These are phyloP conservation scores for Drosophila atroscutellata DNA, from an alignment of 2,888 invertebrate species.

Conservation along the genomic window DNA sequence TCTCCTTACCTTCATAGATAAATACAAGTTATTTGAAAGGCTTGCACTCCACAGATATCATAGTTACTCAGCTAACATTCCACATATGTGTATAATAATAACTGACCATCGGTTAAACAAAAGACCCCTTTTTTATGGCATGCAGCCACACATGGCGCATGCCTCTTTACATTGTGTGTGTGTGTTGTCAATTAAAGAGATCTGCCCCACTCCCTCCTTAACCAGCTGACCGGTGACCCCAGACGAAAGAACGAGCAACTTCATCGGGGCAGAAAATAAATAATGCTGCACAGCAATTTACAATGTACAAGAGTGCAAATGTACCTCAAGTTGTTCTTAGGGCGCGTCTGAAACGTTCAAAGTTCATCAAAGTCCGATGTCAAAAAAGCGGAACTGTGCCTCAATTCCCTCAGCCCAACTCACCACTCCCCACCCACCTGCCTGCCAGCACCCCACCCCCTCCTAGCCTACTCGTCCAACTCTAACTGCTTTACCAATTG, in stretches of 20 bases:
- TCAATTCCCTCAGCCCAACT: constrained; percentile 41
- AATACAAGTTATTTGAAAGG: not conserved
- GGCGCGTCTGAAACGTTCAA: constrained; percentile 51
- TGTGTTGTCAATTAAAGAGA: constrained; percentile 46
- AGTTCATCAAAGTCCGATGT: constrained; percentile 58
- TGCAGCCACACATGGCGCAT: constrained; percentile 18
- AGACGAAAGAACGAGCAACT: constrained; percentile 52
- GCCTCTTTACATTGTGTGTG: constrained; percentile 14
- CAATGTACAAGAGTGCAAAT: constrained; percentile 58
- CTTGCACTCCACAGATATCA: not conserved
- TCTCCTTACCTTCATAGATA: not conserved
- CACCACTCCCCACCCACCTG: not conserved
- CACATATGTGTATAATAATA: not conserved
- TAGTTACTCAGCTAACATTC: not conserved
- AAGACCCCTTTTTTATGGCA: constrained; percentile 1
- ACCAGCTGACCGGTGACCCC: constrained; percentile 51
- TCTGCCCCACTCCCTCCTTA: constrained; percentile 1
- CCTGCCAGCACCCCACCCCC: not conserved
- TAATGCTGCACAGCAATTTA: constrained; percentile 37
- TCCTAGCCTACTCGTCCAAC: not conserved
- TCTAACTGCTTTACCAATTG: constrained; percentile 16
- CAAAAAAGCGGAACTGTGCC: constrained; percentile 77
- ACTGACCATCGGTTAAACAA: constrained; percentile 2
- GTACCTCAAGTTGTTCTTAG: constrained; percentile 52
- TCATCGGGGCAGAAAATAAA: constrained; percentile 66